These are phyloP conservation scores for Eulithis prunata DNA, from an alignment of 2,888 invertebrate species.

Conservation along the genomic window DNA sequence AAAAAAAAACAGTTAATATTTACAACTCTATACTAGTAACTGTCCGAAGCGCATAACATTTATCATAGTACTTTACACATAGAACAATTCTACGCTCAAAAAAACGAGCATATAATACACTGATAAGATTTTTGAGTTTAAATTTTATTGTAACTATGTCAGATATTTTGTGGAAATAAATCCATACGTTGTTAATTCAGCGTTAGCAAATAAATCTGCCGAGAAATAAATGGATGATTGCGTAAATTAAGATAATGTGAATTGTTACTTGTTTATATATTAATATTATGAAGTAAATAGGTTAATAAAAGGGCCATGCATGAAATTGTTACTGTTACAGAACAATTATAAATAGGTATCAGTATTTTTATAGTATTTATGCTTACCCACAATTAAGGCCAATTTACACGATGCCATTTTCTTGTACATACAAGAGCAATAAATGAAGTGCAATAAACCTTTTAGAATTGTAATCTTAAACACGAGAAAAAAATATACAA, in stretches of 20 bases:
- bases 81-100: neutral
- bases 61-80: neutral
- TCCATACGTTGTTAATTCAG: constrained; percentile 29
- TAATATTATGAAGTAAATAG: neutral
- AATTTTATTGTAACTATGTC: constrained; percentile 4
- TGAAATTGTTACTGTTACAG: neutral
- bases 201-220: constrained; percentile 26
- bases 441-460: too few relatives aligned
- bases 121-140: neutral
- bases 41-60: too few relatives aligned
- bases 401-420: too few relatives aligned
- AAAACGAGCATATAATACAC: neutral
- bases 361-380: neutral
- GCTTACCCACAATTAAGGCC: neutral
- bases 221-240: constrained; percentile 10
- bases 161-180: constrained; percentile 28
- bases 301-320: constrained; percentile 13
- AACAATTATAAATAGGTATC: too few relatives aligned
- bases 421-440: too few relatives aligned
- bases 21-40: too few relatives aligned
- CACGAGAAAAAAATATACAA: too few relatives aligned
- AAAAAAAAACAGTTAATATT: too few relatives aligned
- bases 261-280: constrained; percentile 1
- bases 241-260: constrained; percentile 9
- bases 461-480: too few relatives aligned